Percentiles rank a stretch among this genome's conserved stretches.
These are phyloP conservation scores for Heliconius aoede DNA, from an alignment of 2,888 invertebrate species.

Conservation along the genomic window DNA sequence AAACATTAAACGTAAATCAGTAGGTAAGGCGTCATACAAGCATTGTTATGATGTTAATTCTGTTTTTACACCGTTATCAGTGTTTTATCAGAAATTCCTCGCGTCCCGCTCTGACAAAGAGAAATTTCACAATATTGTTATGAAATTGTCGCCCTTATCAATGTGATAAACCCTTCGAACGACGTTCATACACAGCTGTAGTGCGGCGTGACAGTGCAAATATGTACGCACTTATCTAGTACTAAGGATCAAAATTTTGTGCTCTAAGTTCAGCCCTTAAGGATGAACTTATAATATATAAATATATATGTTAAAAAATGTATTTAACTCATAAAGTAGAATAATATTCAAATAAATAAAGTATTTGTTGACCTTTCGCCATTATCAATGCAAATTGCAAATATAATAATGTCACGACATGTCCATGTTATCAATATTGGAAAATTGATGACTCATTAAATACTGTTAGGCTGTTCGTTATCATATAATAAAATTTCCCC, in stretches of 20 bases:
- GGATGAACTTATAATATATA: too few relatives aligned
- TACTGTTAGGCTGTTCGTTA: neutral
- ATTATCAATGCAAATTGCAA: slow-evolving; percentile 4
- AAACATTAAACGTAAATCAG: neutral
- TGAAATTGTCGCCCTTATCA: slow-evolving; percentile 47
- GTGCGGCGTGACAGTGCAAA: neutral
- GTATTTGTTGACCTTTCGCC: slow-evolving; percentile 2
- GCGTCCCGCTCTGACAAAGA: slow-evolving; percentile 50
- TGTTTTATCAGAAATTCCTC: slow-evolving; percentile 50
- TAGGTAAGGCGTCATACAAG: neutral
- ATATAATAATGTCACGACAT: neutral
- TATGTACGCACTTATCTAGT: neutral
- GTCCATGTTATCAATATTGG: slow-evolving; percentile 8
- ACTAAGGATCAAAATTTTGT: neutral
- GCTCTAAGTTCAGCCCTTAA: neutral
- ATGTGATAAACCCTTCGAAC: slow-evolving; percentile 36
- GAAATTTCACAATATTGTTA: slow-evolving; percentile 48
- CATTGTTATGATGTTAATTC: slow-evolving; percentile 28
- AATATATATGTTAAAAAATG: too few relatives aligned
- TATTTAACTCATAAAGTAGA: too few relatives aligned
- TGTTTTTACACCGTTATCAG: slow-evolving; percentile 47
- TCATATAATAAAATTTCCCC: slow-evolving; percentile 14
- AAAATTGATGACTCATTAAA: neutral
- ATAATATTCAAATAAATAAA: neutral
- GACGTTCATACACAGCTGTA: slow-evolving; percentile 23